phyloP scores from a whole-genome alignment of 2,797 vertebrate species.

The Falco rusticolus region DNA sequence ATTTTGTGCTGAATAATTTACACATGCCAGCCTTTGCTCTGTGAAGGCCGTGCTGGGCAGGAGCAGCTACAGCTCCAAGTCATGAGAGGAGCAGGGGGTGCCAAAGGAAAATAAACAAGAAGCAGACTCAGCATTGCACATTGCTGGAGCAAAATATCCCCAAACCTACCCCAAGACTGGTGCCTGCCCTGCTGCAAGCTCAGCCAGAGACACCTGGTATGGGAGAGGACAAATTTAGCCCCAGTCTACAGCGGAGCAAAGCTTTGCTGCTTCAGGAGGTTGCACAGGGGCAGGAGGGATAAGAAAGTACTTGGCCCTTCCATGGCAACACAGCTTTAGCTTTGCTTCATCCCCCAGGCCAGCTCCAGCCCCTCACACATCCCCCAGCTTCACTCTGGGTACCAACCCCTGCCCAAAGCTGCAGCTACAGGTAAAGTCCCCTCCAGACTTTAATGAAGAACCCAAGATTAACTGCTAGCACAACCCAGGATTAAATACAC shows the following conservation, averaged over 20 bases:
- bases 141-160: not conserved
- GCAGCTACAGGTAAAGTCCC: not conserved
- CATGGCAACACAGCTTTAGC: fast-evolving
- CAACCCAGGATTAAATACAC: not conserved
- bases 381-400: not conserved
- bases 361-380: not conserved
- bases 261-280: not conserved
- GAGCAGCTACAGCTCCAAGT: not conserved
- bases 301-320: not conserved
- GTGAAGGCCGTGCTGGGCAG: not conserved
- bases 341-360: not conserved
- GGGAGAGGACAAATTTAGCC: not conserved
- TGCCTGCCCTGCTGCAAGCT: not conserved
- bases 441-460: not conserved
- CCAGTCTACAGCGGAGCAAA: not conserved
- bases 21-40: not conserved
- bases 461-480: not conserved
- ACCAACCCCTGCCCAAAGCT: not conserved
- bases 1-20: slow-evolving; percentile 35
- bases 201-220: not conserved
- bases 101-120: not conserved
- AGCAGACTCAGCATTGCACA: not conserved
- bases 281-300: not conserved
- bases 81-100: not conserved
- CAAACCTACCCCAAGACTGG: not conserved